Evolutionary conservation across 1,140 invertebrate species (phyloP).

Genomic region (Drosophila willistoni): DNA sequence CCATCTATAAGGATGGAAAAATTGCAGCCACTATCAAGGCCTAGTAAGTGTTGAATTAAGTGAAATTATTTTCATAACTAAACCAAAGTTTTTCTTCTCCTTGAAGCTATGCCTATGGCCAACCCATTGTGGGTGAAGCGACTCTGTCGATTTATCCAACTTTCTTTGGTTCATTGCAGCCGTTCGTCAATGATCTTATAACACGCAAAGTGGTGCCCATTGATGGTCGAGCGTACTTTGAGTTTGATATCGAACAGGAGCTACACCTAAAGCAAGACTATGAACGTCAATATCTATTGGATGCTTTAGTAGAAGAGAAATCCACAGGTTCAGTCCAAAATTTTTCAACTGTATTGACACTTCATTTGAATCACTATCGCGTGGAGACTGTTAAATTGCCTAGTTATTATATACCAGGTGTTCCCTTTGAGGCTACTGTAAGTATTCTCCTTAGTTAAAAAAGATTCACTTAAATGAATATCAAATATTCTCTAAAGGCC

Average conservation of each 20-base stretch:
- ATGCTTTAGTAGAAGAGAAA: slow-evolving; percentile 90
- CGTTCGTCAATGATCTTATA: slow-evolving; percentile 79
- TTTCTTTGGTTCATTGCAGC: slow-evolving; percentile 80
- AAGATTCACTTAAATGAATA: no score
- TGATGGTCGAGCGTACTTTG: slow-evolving; percentile 89
- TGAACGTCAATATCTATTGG: slow-evolving; percentile 88
- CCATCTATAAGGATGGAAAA: slow-evolving; percentile 92
- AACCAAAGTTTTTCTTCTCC: background rate
- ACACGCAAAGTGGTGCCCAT: slow-evolving; percentile 92
- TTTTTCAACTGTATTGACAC: slow-evolving; percentile 86
- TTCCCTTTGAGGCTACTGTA: slow-evolving; percentile 91
- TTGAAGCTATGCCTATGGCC: slow-evolving; percentile 87
- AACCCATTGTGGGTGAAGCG: slow-evolving; percentile 91
- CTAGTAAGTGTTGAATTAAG: slow-evolving; percentile 86
- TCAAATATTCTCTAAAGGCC: slow-evolving; percentile 31
- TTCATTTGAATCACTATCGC: slow-evolving; percentile 92
- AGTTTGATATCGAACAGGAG: slow-evolving; percentile 90
- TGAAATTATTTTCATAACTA: no score
- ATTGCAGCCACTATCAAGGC: slow-evolving; percentile 91
- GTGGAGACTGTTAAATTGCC: slow-evolving; percentile 92
- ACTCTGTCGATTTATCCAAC: slow-evolving; percentile 88
- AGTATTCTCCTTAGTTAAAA: no score
- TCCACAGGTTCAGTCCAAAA: slow-evolving; percentile 91
- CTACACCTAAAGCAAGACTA: slow-evolving; percentile 89
- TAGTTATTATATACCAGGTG: slow-evolving; percentile 93